Evolutionary conservation across 2,797 vertebrate species (phyloP), one percentile per base, ranked within the genome.

Genomic region (Zenarchopterus dispar): DNA sequence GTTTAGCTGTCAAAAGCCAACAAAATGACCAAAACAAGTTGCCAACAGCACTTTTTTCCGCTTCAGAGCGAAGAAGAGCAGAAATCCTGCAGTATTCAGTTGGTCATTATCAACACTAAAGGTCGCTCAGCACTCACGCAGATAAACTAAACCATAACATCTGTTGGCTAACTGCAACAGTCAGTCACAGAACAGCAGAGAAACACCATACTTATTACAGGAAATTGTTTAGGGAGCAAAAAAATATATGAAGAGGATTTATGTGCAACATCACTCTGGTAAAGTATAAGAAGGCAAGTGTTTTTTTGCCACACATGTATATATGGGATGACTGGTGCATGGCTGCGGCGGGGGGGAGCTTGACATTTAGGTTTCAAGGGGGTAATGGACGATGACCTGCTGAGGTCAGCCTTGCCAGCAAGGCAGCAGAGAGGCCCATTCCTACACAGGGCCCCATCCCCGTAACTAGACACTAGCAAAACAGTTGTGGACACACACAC

Each of bases 321-420:
- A 17, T 53, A 67, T 15, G 42, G 56, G 57, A 69, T 2, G 61
- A 52, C 70, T 87, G 82, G 90, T 81, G 75, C 91, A 93, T 91
- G 90, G 75, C 74, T 86, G 44, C 81, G 84, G 85, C 84, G 39
- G 82, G 91, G 80, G 85, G 88, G 10, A 42, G 80, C 73, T 78
- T 88, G 87, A 92, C 92, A 88, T 90, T 87, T 89, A 78, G 85
- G 87, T 81, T 87, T 89, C 89, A 84, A 86, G 86, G 66, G 79
- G 88, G 88, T 93, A 93, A 93, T 93, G 91, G 86, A 90, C 61
- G 56, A 36, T 90, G 92, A 91, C 92, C 92, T 73, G 69, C 46
- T 13, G 70, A 72, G 91, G 84, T 92, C 91, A 92, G 71, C 55
- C 62, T 79, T 84, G 82, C 83, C 83, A 88, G 84, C 60, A 10